Evolutionary conservation across 2,888 invertebrate species (phyloP).

Genomic region (Chloroclystis v-ata): DNA sequence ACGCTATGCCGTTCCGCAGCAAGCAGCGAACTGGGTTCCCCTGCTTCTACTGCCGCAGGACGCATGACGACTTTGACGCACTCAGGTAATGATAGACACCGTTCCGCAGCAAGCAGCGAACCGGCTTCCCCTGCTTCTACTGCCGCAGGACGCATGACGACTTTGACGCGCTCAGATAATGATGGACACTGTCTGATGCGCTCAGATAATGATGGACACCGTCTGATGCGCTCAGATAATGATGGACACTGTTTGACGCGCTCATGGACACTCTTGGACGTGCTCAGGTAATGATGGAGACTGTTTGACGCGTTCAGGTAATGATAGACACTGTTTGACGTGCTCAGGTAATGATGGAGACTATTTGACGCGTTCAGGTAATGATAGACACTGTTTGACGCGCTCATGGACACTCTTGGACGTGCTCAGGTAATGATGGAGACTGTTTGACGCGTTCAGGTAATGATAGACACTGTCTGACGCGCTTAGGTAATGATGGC

Average conservation of each 20-base stretch:
- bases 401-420: too few relatives aligned
- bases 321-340: too few relatives aligned
- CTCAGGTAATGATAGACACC: constrained; percentile 52
- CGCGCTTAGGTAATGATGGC: too few relatives aligned
- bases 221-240: constrained; percentile 42
- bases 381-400: too few relatives aligned
- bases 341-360: too few relatives aligned
- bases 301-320: too few relatives aligned
- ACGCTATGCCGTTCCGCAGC: constrained; percentile 55
- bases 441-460: too few relatives aligned
- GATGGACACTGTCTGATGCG: constrained; percentile 57
- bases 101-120: constrained; percentile 52
- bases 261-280: too few relatives aligned
- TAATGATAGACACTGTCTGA: too few relatives aligned
- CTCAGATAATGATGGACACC: constrained; percentile 44
- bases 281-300: too few relatives aligned
- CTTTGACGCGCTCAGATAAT: constrained; percentile 41
- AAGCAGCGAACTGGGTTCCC: constrained; percentile 54
- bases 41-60: constrained; percentile 57
- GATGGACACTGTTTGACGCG: constrained; percentile 26
- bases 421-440: too few relatives aligned
- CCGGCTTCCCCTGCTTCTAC: constrained; percentile 61
- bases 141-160: constrained; percentile 51
- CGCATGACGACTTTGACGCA: constrained; percentile 45
- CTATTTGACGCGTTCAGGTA: too few relatives aligned